Base-by-base conservation (phyloP, 2,888 invertebrate species). In the Amphipoea lucens region DNA sequence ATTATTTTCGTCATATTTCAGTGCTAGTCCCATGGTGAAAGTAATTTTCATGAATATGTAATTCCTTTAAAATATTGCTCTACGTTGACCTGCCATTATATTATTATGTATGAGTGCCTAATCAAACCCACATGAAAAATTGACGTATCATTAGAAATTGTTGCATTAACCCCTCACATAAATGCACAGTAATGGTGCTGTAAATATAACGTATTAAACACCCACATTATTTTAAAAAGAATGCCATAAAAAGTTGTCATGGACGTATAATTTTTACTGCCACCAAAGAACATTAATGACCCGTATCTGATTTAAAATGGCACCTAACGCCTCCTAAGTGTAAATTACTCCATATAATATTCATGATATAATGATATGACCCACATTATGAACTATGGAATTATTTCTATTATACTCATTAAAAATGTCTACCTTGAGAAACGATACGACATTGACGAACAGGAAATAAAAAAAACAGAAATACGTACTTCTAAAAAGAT, bases 321-420 rank as follows among this genome's bases (percentile, higher is more conserved):
- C 76, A 78, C 79, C 84, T 82, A 88, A 83, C 74, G 76, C 81
- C 57, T 68, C 62, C 45, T 83, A 89, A 81, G 83, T 86, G 86
- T 87, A 87, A 71, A 86, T 90, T 90, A 87, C 3, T 70, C 23
- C 70, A 85, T 90, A 83, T 81, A 82, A 88, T 86, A 89, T 88
- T 85, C 76, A 88, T 79, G 42, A 75, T 63, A n/a, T 84, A 85
- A 85, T 83, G 42, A 76, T 72, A 76, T 78, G 45, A 69, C 81
- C 86, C 84, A 78, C 73, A 87, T 89, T 72, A 76, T n/a, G 42
- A 72, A 74, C 57, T 79, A 76, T 77, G 40, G 40, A 68, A 70
- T 81, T 82, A 79, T 76, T 81, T 72, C 29, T 54, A 68, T 76
- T 68, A 72, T 23, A 54, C 57, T 36, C 12, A 74, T 70, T 74